Evolutionary conservation across 2,797 vertebrate species (phyloP), one percentile per base, ranked within the genome.

Genomic region (Arrhamphus sclerolepis): DNA sequence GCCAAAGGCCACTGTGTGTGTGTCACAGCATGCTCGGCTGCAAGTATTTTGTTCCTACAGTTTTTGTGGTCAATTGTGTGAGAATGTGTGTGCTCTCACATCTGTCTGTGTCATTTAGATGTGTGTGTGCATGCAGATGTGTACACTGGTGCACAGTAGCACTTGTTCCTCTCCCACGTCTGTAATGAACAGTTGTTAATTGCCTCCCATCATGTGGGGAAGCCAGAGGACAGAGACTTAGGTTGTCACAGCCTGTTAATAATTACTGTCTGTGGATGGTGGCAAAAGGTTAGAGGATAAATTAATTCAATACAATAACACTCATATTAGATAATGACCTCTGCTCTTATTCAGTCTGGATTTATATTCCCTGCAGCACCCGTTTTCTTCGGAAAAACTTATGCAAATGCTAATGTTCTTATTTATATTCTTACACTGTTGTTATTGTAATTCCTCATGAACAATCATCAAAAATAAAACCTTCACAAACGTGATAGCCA

Each of bases 121-220:
- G 73, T 71, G 65, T 75, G 69, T 19, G 44, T 22, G 19, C 52
- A 52, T 68, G 66, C 80, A 79, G 69, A 81, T 82, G 80, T 79
- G 74, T 59, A 22, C 76, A 53, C 59, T 50, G 7, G 64, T 60
- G 64, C 18, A 56, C 17, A 2, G 58, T 56, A 38, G 34, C 75
- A 77, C 66, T 83, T 77, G 75, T 82, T 79, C 77, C 74, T 62
- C 74, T 82, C 86, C 82, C 81, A 84, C 82, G 75, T 81, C 76
- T 72, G 76, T 77, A 84, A 84, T 81, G 70, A 88, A 75, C 72
- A 83, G 77, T 72, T 82, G 84, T 82, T 90, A 87, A 90, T 91
- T 85, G 75, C 66, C 74, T 82, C 64, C 73, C 69, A 71, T 80
- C 61, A 62, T 81, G 78, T 66, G 84, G 46, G 28, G 43, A 49